Evolutionary conservation across 1,140 invertebrate genomes (phyloP).

Genomic region (Drosophila teissieri): DNA sequence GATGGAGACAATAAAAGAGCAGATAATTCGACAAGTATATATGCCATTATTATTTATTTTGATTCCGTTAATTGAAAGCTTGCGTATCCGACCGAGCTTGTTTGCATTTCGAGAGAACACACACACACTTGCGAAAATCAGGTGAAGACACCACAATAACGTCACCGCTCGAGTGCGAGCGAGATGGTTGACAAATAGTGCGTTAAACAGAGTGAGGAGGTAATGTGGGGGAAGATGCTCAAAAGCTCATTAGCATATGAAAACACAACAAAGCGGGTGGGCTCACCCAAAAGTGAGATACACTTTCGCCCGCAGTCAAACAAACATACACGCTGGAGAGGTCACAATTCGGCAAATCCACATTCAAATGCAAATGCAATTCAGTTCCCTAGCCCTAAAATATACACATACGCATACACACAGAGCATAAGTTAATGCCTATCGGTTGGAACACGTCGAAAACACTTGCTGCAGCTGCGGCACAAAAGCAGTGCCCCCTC

Average conservation of each 20-base stretch:
- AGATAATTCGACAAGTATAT: conserved; percentile 10
- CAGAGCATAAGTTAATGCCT: conserved; percentile 42
- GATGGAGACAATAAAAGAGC: conserved; percentile 46
- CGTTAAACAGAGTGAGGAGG: conserved; percentile 14
- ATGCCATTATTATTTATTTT: conserved; percentile 66
- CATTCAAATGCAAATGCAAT: conserved; percentile 55
- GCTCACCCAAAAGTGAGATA: conserved; percentile 41
- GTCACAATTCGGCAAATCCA: conserved; percentile 42
- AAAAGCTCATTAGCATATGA: conserved; percentile 75
- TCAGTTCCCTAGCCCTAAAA: conserved; percentile 15
- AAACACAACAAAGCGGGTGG: conserved; percentile 65
- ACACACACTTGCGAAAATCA: conserved; percentile 33
- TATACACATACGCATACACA: conserved; percentile 18
- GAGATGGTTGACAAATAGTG: conserved; percentile 21
- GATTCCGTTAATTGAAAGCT: conserved; percentile 62
- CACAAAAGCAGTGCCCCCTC: conserved; percentile 23
- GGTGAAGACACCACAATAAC: conserved; percentile 68
- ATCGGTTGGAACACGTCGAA: conserved; percentile 54
- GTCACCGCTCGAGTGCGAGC: conserved; percentile 52
- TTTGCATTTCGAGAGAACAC: conserved; percentile 54
- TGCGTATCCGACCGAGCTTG: conserved; percentile 39
- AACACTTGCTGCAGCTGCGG: conserved; percentile 76
- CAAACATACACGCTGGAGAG: conserved; percentile 24
- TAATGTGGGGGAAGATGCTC: conserved; percentile 40
- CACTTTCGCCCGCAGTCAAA: conserved; percentile 48